Percentiles rank a stretch among this genome's conserved stretches.
Conservation (phyloP, 2,113 vertebrate genomes). For the Apodemus speciosus region DNA sequence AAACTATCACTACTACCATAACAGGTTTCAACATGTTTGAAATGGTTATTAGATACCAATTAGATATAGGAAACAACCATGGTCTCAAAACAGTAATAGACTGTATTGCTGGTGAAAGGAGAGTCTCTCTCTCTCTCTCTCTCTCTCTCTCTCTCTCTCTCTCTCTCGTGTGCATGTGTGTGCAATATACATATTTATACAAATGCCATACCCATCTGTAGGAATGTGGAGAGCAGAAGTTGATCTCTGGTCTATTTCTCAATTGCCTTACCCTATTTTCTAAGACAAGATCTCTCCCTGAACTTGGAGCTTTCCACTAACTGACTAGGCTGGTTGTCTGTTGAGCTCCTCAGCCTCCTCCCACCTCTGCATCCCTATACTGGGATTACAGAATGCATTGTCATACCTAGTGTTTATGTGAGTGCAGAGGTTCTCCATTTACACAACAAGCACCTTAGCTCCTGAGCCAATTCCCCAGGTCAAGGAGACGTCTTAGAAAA, state of each 20-base stretch:
- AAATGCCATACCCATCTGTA: neutral
- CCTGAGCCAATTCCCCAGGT: neutral
- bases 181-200: neutral
- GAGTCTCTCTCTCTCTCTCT: neutral
- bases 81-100: neutral
- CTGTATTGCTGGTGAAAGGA: neutral
- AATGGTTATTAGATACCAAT: neutral
- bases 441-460: neutral
- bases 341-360: neutral
- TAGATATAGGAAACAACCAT: neutral
- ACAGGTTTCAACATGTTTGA: neutral
- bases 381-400: neutral
- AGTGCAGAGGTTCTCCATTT: neutral
- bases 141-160: too few relatives aligned
- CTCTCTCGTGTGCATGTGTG: too few relatives aligned
- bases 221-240: neutral
- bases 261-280: neutral
- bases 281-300: neutral
- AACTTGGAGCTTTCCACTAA: neutral
- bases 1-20: neutral
- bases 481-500: neutral
- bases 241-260: neutral
- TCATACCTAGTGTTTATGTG: neutral
- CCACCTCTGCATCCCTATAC: neutral
- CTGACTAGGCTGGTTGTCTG: neutral